Percentiles rank a stretch among this genome's conserved stretches.
Conservation (phyloP, 1,140 invertebrate genomes). For the Philotrypesis tridentata region DNA sequence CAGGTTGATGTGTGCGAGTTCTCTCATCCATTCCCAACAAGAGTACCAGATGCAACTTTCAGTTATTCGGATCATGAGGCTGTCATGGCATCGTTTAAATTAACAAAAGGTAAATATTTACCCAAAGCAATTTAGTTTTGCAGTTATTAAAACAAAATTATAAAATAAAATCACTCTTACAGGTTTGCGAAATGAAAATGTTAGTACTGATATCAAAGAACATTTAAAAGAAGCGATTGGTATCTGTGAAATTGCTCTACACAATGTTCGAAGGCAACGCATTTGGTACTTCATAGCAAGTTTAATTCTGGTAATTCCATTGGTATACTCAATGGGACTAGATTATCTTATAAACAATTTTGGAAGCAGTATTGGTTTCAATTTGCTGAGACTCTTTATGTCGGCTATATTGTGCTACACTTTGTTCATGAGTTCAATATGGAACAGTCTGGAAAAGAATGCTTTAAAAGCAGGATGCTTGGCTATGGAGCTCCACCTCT, state of each 20-base stretch:
- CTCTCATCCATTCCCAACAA: slow-evolving; percentile 81
- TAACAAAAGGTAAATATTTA: slow-evolving; percentile 65
- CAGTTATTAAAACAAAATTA: slow-evolving; percentile 30
- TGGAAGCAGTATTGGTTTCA: slow-evolving; percentile 71
- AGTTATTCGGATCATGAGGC: slow-evolving; percentile 95
- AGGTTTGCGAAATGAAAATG: slow-evolving; percentile 52
- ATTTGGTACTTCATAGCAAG: slow-evolving; percentile 77
- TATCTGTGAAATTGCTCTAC: slow-evolving; percentile 77
- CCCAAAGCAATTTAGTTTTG: background rate
- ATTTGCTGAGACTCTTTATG: slow-evolving; percentile 77
- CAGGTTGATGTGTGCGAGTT: slow-evolving; percentile 79
- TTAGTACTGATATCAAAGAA: slow-evolving; percentile 64
- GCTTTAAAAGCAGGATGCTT: slow-evolving; percentile 81
- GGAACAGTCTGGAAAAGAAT: slow-evolving; percentile 86
- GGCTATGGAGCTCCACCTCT: slow-evolving; percentile 76
- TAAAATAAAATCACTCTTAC: slow-evolving; percentile 40
- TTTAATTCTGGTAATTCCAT: slow-evolving; percentile 71
- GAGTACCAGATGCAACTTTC: slow-evolving; percentile 81
- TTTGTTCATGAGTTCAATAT: slow-evolving; percentile 84
- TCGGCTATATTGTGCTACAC: slow-evolving; percentile 80
- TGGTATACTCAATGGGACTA: slow-evolving; percentile 71
- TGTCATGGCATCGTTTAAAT: slow-evolving; percentile 79
- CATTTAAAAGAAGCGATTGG: slow-evolving; percentile 77
- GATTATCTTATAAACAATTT: slow-evolving; percentile 62
- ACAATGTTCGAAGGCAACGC: slow-evolving; percentile 75